Percentiles rank a stretch among this genome's conserved stretches.
Conservation (phyloP, 1,140 invertebrate species). For the Diabrotica virgifera region DNA sequence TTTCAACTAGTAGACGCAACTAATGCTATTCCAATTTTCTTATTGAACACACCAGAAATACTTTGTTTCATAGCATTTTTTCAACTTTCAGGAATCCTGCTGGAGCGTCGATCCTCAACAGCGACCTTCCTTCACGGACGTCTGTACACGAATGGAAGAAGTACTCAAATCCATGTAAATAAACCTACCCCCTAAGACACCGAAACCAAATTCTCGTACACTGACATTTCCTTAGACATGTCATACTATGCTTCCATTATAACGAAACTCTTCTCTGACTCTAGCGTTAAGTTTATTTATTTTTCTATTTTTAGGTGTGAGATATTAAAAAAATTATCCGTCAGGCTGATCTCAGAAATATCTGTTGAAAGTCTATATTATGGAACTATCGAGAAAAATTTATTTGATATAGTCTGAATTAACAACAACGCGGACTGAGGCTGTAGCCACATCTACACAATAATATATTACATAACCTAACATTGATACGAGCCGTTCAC, state of each 20-base stretch:
- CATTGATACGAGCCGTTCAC: too few relatives aligned
- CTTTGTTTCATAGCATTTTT: not conserved
- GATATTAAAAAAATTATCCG: slow-evolving; percentile 4
- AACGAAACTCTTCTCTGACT: slow-evolving; percentile 7
- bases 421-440: too few relatives aligned
- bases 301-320: slow-evolving; percentile 17
- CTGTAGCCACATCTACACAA: too few relatives aligned
- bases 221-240: slow-evolving; percentile 17
- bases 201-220: slow-evolving; percentile 30
- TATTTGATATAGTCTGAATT: too few relatives aligned
- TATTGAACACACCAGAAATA: too few relatives aligned
- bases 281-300: slow-evolving; percentile 21
- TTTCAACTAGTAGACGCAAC: too few relatives aligned
- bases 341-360: slow-evolving; percentile 13
- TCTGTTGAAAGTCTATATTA: not conserved
- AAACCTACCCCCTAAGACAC: slow-evolving; percentile 20
- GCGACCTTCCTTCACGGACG: slow-evolving; percentile 40
- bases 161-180: slow-evolving; percentile 46
- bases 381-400: too few relatives aligned
- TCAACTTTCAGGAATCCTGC: slow-evolving; percentile 38
- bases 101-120: slow-evolving; percentile 43
- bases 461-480: too few relatives aligned
- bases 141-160: slow-evolving; percentile 40
- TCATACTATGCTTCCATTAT: slow-evolving; percentile 25
- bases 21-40: too few relatives aligned